A percentile compares a stretch with the other conserved stretches of the same genome.
phyloP scores from a whole-genome alignment of 2,888 invertebrate genomes.

The Euphydryas editha region DNA sequence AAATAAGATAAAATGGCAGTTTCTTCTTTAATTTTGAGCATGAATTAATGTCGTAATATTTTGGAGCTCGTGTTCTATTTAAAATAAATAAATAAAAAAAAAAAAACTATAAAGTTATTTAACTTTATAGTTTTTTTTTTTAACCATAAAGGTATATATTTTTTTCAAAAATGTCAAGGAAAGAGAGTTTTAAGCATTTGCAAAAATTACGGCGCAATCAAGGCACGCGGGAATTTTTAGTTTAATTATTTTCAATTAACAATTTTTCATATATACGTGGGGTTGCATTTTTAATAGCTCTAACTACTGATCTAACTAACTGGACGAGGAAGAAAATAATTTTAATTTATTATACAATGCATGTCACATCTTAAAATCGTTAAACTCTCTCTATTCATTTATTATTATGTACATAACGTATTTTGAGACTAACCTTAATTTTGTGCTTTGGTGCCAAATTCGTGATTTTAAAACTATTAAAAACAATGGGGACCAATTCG shows the following conservation, averaged over 20 bases:
- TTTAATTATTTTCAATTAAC: not conserved
- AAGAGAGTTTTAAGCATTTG: not conserved
- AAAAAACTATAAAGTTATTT: not conserved
- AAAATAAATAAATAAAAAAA: not conserved
- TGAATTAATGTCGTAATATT: not conserved
- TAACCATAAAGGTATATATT: no score
- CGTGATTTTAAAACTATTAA: not conserved
- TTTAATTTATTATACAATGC: not conserved
- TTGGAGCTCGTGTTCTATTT: not conserved
- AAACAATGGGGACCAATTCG: not conserved
- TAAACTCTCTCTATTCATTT: not conserved
- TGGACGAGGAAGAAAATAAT: constrained; percentile 1
- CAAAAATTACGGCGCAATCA: not conserved
- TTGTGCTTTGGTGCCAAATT: not conserved
- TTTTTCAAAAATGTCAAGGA: not conserved
- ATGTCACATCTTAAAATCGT: not conserved
- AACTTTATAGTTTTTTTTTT: no score
- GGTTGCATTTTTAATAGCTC: no score
- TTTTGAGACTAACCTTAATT: not conserved
- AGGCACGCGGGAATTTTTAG: not conserved
- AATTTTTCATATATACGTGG: no score
- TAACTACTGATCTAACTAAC: no score
- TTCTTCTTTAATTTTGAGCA: constrained; percentile 1
- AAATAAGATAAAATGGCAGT: constrained; percentile 4
- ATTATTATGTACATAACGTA: not conserved